Evolutionary conservation across 2,888 invertebrate species (phyloP), one percentile per base, ranked within the genome.

Genomic region (Priocnemis perturbator): DNA sequence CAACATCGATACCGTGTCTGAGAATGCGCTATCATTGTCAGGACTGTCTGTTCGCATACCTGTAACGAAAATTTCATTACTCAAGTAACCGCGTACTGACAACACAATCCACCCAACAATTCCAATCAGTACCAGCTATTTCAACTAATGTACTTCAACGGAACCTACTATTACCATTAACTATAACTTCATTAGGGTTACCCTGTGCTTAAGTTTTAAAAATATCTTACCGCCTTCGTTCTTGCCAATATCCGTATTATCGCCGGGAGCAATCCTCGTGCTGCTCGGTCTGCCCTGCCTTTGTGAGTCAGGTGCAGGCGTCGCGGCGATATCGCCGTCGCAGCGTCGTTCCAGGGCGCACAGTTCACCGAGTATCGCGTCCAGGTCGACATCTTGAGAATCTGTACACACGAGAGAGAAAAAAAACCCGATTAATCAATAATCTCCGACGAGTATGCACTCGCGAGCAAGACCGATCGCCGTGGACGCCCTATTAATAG

Each of bases 21-120:
- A 98, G 90, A 98, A 99, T 17, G 98, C 99, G 14, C 98, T 98
- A 90, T 99, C 99, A 90, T 98, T 98, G 90, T 98, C 98, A 0
- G 98, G 98, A 63, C 97, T 97, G 85, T 98, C 97, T 15, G 97
- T 95, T 75, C 97, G 92, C 76, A 89, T 84, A 64, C 87, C 89
- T 89, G 67, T 19, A 67, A 62, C 60, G 88, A 21, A 55, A 55
- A 5, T 1, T 37, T 37, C 4, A 9, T 37, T 37, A 5, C 37
- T 5, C 26, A 26, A 5, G 37, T 37, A 11, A 37, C 14, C 37
- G 11, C 2, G 5, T 26, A 5, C 5, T 26, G n/a, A n/a, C 26
- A 26, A 26, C 26, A 26, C 5, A n/a, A n/a, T n/a, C n/a, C n/a
- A 26, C 26, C 26, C 26, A 26, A 26, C 5, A 26, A 26, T 26